Conservation (phyloP, 2,888 invertebrate species). For the Dioctria rufipes region DNA sequence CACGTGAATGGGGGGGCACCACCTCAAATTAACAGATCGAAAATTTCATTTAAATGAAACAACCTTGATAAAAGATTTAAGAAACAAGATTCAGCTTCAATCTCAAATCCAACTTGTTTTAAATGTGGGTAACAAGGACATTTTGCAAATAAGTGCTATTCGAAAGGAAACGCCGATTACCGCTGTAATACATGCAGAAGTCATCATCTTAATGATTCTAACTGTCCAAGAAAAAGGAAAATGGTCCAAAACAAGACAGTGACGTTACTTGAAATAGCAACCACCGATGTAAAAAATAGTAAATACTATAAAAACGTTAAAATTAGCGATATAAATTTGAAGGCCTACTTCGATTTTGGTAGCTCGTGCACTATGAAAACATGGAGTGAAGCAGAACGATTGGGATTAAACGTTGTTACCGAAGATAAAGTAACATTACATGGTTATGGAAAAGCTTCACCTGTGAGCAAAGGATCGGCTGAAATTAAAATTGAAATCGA, state of each 20-base stretch:
- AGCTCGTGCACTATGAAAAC: conserved; percentile 39
- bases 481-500: conserved; percentile 47
- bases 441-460: conserved; percentile 49
- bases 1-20: background rate
- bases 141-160: conserved; percentile 2
- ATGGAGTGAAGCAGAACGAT: background rate
- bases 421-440: conserved; percentile 15
- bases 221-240: background rate
- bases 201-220: no score
- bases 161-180: no score
- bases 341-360: no score
- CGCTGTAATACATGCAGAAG: no score
- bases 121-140: conserved; percentile 21
- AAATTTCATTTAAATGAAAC: background rate
- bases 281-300: background rate
- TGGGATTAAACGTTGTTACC: background rate
- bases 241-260: background rate
- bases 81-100: no score
- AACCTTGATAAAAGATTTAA: no score
- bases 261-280: conserved; percentile 2
- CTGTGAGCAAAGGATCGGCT: conserved; percentile 8
- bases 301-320: conserved; percentile 29
- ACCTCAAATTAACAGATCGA: background rate
- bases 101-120: no score
- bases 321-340: background rate